A percentile compares a stretch with the other conserved stretches of the same genome.
Evolutionary conservation across 2,888 invertebrate species (phyloP).

Genomic region (Stomorhina lunata): DNA sequence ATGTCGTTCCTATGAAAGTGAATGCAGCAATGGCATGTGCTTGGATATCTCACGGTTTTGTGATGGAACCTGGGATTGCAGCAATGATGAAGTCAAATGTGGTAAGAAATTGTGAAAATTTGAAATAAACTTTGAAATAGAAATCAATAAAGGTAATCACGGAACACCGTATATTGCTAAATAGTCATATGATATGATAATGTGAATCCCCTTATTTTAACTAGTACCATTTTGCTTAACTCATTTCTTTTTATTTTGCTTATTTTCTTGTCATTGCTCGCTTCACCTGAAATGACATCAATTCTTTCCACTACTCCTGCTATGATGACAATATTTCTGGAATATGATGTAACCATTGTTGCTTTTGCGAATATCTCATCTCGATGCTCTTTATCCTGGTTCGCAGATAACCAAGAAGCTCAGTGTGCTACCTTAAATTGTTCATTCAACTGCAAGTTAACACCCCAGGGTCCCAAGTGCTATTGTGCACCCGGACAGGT

Average conservation of each 20-base stretch:
- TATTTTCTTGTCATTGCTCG: background rate
- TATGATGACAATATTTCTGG: background rate
- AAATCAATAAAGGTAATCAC: too few relatives aligned
- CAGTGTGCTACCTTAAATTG: conserved; percentile 82
- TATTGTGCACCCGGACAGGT: conserved; percentile 86
- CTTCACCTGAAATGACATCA: background rate
- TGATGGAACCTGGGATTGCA: conserved; percentile 79
- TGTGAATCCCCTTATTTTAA: too few relatives aligned
- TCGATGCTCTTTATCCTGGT: background rate
- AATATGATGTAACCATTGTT: background rate
- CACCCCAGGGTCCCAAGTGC: conserved; percentile 86
- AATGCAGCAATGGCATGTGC: conserved; percentile 82
- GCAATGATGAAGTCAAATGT: conserved; percentile 79
- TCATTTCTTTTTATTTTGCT: background rate
- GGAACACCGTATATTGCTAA: too few relatives aligned
- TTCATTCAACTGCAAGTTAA: conserved; percentile 86
- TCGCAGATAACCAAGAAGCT: conserved; percentile 77
- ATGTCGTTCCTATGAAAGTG: conserved; percentile 85
- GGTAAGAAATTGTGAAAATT: too few relatives aligned
- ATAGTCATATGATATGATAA: too few relatives aligned
- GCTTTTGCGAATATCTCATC: background rate
- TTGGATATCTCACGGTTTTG: conserved; percentile 79
- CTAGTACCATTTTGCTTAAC: too few relatives aligned
- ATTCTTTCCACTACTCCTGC: too few relatives aligned
- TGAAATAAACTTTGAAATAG: too few relatives aligned